Conservation (phyloP, 2,888 invertebrate genomes). For the Ethmia dodecea region DNA sequence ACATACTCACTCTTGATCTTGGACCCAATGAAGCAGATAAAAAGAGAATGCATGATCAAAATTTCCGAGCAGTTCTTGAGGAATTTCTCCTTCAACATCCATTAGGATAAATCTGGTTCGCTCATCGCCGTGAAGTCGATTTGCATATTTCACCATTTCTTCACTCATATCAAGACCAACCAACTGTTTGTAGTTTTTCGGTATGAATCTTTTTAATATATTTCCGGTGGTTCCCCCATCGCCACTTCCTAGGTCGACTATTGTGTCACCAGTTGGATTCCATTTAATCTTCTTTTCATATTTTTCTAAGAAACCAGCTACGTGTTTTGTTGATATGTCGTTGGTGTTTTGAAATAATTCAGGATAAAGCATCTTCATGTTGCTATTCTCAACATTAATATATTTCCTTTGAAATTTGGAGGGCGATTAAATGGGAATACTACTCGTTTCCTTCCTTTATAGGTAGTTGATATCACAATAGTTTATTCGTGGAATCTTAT, state of each 20-base stretch:
- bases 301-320: constrained; percentile 80
- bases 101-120: constrained; percentile 66
- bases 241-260: constrained; percentile 86
- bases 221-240: constrained; percentile 84
- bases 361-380: no score
- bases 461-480: no score
- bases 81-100: constrained; percentile 77
- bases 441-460: no score
- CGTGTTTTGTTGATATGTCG: no score
- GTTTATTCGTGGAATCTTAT: no score
- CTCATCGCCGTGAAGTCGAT: constrained; percentile 61
- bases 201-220: constrained; percentile 78
- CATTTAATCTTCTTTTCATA: constrained; percentile 78
- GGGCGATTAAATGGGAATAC: no score
- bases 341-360: no score
- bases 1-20: constrained; percentile 83
- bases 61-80: constrained; percentile 55
- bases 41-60: constrained; percentile 87
- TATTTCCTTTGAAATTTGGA: no score
- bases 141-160: constrained; percentile 83
- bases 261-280: constrained; percentile 60
- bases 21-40: constrained; percentile 89
- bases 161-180: constrained; percentile 84
- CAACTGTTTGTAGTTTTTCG: constrained; percentile 67
- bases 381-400: no score